These are phyloP conservation scores for Lasioglossum oenotherae DNA, from an alignment of 2,888 invertebrate species.

Conservation along the genomic window DNA sequence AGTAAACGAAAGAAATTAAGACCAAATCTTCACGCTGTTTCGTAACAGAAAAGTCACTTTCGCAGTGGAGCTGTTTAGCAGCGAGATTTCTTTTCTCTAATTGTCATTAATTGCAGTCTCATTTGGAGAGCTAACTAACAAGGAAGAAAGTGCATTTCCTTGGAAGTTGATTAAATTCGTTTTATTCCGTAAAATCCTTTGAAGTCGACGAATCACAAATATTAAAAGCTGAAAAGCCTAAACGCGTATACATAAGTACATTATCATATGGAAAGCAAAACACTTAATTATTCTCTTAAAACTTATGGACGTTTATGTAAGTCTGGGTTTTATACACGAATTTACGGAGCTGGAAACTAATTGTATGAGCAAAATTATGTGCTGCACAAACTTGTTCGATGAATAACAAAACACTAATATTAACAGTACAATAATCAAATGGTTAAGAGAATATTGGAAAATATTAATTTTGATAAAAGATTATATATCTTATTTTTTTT, in stretches of 20 bases:
- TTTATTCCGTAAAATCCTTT: slow-evolving; percentile 5
- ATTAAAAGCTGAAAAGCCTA: not conserved
- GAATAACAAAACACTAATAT: not conserved
- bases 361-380: not conserved
- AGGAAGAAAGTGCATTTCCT: slow-evolving; percentile 35
- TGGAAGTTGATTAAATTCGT: slow-evolving; percentile 11
- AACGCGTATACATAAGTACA: not conserved
- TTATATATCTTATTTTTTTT: not conserved
- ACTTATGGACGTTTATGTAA: not conserved
- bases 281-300: not conserved
- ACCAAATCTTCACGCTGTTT: slow-evolving; percentile 23
- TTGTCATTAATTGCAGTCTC: slow-evolving; percentile 48
- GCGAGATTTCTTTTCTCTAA: slow-evolving; percentile 41
- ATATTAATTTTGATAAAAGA: no score
- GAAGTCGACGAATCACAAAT: not conserved
- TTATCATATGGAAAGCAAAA: not conserved
- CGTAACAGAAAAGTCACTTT: slow-evolving; percentile 49
- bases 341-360: not conserved
- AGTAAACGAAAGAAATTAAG: slow-evolving; percentile 8
- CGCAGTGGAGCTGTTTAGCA: slow-evolving; percentile 21
- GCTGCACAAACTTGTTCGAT: not conserved
- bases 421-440: not conserved
- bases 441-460: no score
- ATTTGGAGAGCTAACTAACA: slow-evolving; percentile 20
- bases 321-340: not conserved